Evolutionary conservation across 2,888 invertebrate genomes (phyloP), one percentile per base, ranked within the genome.

Genomic region (Myathropa florea): DNA sequence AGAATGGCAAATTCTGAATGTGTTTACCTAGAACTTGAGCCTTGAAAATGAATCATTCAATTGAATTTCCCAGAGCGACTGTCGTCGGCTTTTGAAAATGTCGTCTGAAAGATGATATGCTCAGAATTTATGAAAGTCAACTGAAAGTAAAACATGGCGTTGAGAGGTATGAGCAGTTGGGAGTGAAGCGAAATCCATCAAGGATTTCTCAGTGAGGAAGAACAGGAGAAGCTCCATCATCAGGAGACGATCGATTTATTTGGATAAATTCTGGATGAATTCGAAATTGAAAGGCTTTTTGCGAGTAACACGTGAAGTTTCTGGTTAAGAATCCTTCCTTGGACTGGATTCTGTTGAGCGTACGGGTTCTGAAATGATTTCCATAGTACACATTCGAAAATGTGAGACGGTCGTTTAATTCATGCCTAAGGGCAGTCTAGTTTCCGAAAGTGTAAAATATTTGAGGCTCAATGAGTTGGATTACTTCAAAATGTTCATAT

Each of bases 1-100:
- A n/a, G n/a, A n/a, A 70, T 71, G 33, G 76, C 67, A 72, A 85
- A 59, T 60, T 68, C 53, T 24, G 72, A 61, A 77, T 53, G 36
- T 70, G 77, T 85, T 85, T 85, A 73, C 72, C 68, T 55, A 85
- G 77, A 82, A 73, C 85, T 85, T 78, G 73, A 78, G 60, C 55
- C 53, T 36, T 77, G 67, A 67, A 33, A 39, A 57, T 36, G 64
- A 70, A 18, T 46, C 46, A 6, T 18, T 46, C 46, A 81, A 85
- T 81, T 76, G 65, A 85, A 85, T 85, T 77, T 67, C 61, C 24
- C 33, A 14, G 18, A 12, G 0, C 30, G 60, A 12, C 30, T 33
- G 63, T 21, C 57, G 21, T 68, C 18, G 57, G 61, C 68, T 64
- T 72, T 55, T 33, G 77, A 61, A 60, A 60, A 67, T 82, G 70